Evolutionary conservation across 2,888 invertebrate genomes (phyloP).

Genomic region (Caenorhabditis wallacei): DNA sequence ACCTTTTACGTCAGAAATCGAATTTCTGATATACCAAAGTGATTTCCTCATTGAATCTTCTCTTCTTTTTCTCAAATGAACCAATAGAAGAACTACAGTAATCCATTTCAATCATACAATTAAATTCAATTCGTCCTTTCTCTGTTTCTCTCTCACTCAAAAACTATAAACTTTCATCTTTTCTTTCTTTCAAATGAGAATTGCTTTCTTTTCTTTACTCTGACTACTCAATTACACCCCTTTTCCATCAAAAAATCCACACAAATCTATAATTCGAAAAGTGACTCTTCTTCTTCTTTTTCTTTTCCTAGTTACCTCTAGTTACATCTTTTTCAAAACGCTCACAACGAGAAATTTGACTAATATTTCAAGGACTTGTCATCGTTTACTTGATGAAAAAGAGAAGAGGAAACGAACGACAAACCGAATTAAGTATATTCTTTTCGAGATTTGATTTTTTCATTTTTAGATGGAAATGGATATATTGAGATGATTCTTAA

Average conservation of each 20-base stretch:
- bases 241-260: conserved; percentile 35
- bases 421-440: conserved; percentile 27
- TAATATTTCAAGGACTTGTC: conserved; percentile 53
- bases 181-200: conserved; percentile 4
- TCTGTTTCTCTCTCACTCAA: background rate
- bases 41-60: too few species aligned
- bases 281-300: conserved; percentile 2
- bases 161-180: background rate
- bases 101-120: background rate
- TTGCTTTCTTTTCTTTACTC: background rate
- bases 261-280: conserved; percentile 40
- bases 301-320: conserved; percentile 23
- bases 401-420: conserved; percentile 14
- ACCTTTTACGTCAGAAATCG: too few species aligned
- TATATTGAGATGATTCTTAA: background rate
- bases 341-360: conserved; percentile 2
- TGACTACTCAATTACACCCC: conserved; percentile 52
- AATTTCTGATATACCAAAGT: too few species aligned
- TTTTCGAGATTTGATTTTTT: background rate
- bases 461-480: conserved; percentile 7
- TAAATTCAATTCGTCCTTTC: background rate
- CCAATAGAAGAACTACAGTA: conserved; percentile 11
- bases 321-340: conserved; percentile 17
- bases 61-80: too few species aligned
- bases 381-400: background rate